phyloP scores from a whole-genome alignment of 2,113 vertebrate species.

The Pygoscelis adeliae region DNA sequence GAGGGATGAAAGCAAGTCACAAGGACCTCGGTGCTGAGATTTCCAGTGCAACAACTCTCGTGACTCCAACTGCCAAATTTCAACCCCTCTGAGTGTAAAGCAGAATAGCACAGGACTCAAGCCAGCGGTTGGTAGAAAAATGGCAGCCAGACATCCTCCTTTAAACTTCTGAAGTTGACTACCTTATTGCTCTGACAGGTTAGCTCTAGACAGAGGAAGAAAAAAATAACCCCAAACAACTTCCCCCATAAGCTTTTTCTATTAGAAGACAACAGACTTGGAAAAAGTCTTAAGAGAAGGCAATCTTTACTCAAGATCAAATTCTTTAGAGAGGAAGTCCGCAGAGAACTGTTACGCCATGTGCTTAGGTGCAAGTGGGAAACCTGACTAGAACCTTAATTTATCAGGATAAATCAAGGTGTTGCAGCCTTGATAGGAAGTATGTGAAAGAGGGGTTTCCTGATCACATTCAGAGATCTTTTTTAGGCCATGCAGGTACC shows the following conservation, averaged over 20 bases:
- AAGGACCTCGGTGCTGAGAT: rapidly evolving
- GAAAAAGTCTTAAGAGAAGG: neutral
- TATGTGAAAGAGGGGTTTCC: neutral
- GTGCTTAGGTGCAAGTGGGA: neutral
- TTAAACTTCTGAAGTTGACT: neutral
- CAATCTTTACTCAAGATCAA: neutral
- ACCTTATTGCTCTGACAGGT: neutral
- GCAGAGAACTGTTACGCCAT: neutral
- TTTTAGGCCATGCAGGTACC: neutral
- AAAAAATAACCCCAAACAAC: neutral
- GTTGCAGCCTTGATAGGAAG: neutral
- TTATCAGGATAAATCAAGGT: neutral
- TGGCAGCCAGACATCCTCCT: neutral
- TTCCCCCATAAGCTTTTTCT: neutral
- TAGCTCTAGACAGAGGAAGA: neutral
- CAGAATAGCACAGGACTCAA: neutral
- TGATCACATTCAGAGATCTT: neutral
- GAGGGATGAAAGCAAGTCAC: neutral
- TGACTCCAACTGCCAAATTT: neutral
- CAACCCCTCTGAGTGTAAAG: neutral
- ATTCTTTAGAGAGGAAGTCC: neutral
- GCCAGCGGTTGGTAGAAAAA: neutral
- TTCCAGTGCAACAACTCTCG: neutral
- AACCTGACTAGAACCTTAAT: neutral
- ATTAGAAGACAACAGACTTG: neutral